A percentile compares a stretch with the other conserved stretches of the same genome.
Evolutionary conservation across 2,113 vertebrate species (phyloP).

Genomic region (Penelope pileata): DNA sequence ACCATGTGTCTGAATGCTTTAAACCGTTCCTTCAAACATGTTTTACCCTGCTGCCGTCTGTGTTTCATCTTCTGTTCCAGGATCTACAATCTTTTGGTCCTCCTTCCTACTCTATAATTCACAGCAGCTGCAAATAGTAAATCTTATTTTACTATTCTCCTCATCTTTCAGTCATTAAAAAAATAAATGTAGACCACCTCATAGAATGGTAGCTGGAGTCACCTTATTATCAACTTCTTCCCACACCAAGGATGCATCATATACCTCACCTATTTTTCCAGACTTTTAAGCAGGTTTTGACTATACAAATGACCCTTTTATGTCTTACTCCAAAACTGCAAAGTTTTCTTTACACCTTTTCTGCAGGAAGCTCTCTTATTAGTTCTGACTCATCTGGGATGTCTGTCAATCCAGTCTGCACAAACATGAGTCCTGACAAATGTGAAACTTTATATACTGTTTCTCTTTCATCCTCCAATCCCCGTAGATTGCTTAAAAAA

Average conservation of each 20-base stretch:
- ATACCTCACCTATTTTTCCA: neutral
- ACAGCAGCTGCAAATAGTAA: neutral
- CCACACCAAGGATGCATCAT: neutral
- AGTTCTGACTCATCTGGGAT: neutral
- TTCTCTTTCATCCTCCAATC: neutral
- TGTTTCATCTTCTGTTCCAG: conserved; percentile 13
- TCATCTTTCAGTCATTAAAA: neutral
- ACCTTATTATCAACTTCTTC: neutral
- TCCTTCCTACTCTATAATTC: conserved; percentile 8
- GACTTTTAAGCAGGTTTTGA: neutral
- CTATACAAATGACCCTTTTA: neutral
- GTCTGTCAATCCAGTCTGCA: neutral
- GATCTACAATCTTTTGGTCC: neutral
- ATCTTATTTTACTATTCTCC: neutral
- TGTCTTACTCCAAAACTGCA: neutral
- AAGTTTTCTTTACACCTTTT: neutral
- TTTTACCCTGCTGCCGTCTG: neutral
- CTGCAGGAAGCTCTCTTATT: neutral
- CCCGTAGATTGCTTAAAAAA: neutral
- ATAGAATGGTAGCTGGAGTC: neutral
- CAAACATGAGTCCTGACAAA: neutral
- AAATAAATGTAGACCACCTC: neutral
- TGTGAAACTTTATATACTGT: neutral
- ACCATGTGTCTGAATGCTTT: conserved; percentile 21
- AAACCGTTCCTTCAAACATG: conserved; percentile 27